Conservation (phyloP, 2,113 vertebrate genomes). For the human region DNA sequence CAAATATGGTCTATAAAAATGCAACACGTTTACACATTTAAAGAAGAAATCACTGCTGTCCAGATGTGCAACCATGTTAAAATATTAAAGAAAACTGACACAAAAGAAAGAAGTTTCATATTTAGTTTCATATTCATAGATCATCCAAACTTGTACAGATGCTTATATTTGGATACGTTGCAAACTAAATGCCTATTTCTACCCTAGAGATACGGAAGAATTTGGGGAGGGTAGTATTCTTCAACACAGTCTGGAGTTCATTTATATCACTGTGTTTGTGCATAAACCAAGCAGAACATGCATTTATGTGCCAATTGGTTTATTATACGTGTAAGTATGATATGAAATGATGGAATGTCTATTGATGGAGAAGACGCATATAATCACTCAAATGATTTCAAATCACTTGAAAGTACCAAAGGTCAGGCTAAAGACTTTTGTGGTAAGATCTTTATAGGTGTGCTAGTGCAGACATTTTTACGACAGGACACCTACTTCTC, state of each 20-base stretch:
- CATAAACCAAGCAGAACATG: slow-evolving; percentile 41
- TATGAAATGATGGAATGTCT: slow-evolving; percentile 66
- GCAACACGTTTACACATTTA: slow-evolving; percentile 13
- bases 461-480: slow-evolving; percentile 41
- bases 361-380: slow-evolving; percentile 41
- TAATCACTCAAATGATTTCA: slow-evolving; percentile 60
- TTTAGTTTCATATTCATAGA: slow-evolving; percentile 3
- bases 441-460: neutral
- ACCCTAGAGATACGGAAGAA: slow-evolving; percentile 48
- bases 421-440: slow-evolving; percentile 11
- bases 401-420: slow-evolving; percentile 46
- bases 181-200: slow-evolving; percentile 65
- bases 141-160: slow-evolving; percentile 50
- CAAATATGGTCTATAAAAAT: slow-evolving; percentile 66
- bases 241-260: slow-evolving; percentile 71
- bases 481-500: neutral
- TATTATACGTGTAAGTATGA: slow-evolving; percentile 67
- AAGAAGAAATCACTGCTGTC: slow-evolving; percentile 65
- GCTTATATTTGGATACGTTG: slow-evolving; percentile 70
- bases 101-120: slow-evolving; percentile 43
- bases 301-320: slow-evolving; percentile 67
- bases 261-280: slow-evolving; percentile 43
- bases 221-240: slow-evolving; percentile 8
- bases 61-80: slow-evolving; percentile 70
- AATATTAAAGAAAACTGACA: slow-evolving; percentile 72